Conservation (phyloP, 2,797 vertebrate species). For the Calcarius lapponicus region DNA sequence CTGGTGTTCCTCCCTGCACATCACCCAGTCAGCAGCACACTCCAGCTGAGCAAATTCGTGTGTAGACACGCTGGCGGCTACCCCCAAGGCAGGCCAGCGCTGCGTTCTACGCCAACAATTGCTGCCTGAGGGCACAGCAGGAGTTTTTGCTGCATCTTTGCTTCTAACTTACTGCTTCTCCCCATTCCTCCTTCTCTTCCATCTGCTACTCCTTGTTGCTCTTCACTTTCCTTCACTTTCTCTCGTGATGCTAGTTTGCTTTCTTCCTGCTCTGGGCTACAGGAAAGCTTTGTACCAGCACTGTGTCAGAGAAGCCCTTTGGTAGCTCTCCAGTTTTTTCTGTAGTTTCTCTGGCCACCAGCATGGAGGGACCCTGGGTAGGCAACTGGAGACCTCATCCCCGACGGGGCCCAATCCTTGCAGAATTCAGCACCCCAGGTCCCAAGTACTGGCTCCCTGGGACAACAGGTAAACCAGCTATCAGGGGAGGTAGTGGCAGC, state of each 20-base stretch:
- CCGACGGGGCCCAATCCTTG: not conserved
- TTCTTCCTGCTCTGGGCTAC: not conserved
- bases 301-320: not conserved
- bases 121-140: not conserved
- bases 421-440: not conserved
- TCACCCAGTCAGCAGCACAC: not conserved
- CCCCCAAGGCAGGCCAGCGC: not conserved
- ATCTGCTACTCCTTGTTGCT: not conserved
- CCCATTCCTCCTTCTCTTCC: not conserved
- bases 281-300: not conserved
- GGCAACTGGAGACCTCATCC: not conserved
- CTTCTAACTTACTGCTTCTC: not conserved
- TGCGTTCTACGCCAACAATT: fast-evolving
- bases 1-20: not conserved
- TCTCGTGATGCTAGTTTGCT: not conserved
- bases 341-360: not conserved
- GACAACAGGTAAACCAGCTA: not conserved
- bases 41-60: fast-evolving
- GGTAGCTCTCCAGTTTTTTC: not conserved
- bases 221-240: not conserved
- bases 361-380: not conserved
- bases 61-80: fast-evolving
- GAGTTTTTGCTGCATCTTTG: not conserved
- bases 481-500: fast-evolving
- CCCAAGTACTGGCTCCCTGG: not conserved